These are phyloP conservation scores for Brachionus koreanus DNA, from an alignment of 1,140 invertebrate species.

Conservation along the genomic window DNA sequence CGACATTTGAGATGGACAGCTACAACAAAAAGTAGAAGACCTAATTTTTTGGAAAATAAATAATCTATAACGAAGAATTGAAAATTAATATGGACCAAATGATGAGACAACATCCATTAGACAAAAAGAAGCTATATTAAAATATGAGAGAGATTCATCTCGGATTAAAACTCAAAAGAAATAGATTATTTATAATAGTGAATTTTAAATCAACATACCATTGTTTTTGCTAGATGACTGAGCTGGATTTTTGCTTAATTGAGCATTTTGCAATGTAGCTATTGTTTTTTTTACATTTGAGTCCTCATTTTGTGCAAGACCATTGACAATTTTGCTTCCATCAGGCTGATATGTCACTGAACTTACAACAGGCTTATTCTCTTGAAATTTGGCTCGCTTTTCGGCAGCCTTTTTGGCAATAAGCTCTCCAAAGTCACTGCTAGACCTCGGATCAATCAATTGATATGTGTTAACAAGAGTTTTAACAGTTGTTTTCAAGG, in stretches of 20 bases:
- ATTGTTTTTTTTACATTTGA: not conserved
- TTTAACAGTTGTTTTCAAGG: not conserved
- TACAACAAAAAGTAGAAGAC: too few species aligned
- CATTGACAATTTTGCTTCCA: constrained; percentile 16
- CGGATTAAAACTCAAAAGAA: not conserved
- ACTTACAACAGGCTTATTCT: constrained; percentile 21
- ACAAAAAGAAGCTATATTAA: not conserved
- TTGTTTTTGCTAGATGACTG: not conserved
- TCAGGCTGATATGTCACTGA: constrained; percentile 31
- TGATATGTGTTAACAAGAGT: not conserved
- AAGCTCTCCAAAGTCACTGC: constrained; percentile 25
- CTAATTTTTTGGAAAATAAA: too few species aligned
- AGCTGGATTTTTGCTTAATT: not conserved
- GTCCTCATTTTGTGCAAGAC: not conserved
- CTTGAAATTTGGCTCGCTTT: constrained; percentile 40
- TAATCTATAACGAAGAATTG: too few species aligned
- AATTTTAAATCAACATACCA: not conserved
- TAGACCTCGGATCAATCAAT: constrained; percentile 9
- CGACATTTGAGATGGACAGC: too few species aligned
- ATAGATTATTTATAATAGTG: not conserved
- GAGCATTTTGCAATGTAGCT: not conserved
- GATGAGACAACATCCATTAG: too few species aligned
- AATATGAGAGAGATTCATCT: not conserved
- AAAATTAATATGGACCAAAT: too few species aligned
- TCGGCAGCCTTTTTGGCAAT: constrained; percentile 42